Evolutionary conservation across 2,113 vertebrate genomes (phyloP), one percentile per base, ranked within the genome.

Genomic region (Osmerus mordax): DNA sequence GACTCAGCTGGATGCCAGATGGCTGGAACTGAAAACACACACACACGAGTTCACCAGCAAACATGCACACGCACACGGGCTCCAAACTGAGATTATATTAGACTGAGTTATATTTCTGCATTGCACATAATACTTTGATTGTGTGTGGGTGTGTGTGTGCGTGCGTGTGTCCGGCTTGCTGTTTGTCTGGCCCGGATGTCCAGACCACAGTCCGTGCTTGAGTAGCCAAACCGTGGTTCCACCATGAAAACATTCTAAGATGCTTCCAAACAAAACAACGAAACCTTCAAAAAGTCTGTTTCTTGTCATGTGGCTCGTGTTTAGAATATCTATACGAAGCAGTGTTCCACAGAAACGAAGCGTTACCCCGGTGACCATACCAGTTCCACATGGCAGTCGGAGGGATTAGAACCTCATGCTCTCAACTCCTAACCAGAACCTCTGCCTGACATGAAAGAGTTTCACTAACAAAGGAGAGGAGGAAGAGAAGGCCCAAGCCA

Each of bases 1-100:
- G 21, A 81, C 65, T 79, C 84, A 87, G 87, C 84, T 86, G 86
- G 67, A 73, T 67, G 3, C 74, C 84, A 87, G 83, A 89, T 85
- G 86, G 51, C 41, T 63, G 67, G 25, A 71, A 32, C 29, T 28
- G 1, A 14, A 72, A 21, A 12, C 13, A 29, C 32, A 71, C 16
- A 71, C 63, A 56, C 68, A 41, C 32, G 73, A 1, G 53, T n/a
- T 65, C 19, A 58, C 54, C 53, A 25, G 52, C 36, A 16, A 18
- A 61, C n/a, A 78, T 15, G 7, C 54, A 6, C 67, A 70, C 16
- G 2, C 58, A 71, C 69, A 29, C 23, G 8, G 75, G 16, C 63
- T 16, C 21, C 29, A 55, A 19, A 67, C 62, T 70, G 2, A 74
- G 29, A 29, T 12, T 32, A 5, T 56, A 19, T 25, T 19, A 67